Base-by-base conservation (phyloP, 1,140 invertebrate genomes). In the Zeugodacus cucurbitae region DNA sequence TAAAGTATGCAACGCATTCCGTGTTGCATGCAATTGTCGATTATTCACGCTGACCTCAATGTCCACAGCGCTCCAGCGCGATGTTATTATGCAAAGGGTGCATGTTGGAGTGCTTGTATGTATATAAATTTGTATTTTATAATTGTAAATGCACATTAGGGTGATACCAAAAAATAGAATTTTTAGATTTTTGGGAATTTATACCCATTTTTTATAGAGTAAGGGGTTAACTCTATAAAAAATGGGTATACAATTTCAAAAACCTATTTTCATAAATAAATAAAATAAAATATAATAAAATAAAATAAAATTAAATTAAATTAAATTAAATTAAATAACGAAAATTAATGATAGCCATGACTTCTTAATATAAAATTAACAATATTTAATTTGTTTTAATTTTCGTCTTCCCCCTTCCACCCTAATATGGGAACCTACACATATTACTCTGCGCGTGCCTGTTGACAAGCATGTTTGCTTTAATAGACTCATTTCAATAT, bases 1-100 rank as follows among this genome's bases (percentile, higher is more conserved):
- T 82, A 82, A 82, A 82, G 74, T 82, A 82, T 82, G 74, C 74
- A 82, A 82, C 74, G 48, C 74, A 54, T 82, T 82, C 48, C 41
- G 37, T 82, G 44, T 37, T 82, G 41, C 74, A 82, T 82, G 74
- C 74, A 82, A 82, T 54, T 82, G 48, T 82, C 74, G 74, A 82
- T 82, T 44, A 48, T 82, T 82, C 74, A 82, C 41, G n/a, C 41
- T 82, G 74, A 82, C 74, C 74, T 82, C 74, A 82, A 82, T 48
- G 37, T 82, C 74, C 67, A 37, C 67, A 74, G 41, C 37, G 41
- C 64, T 10, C 58, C 26, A 22, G n/a, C 58, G 58, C 26, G 58
- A 78, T 4, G 44, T 6, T 44, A 17, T 7, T 7, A 34, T 14
- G n/a, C 26, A 26, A 26, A 62, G 26, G 22, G 32, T 70, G 14